Conservation (phyloP, 2,113 vertebrate species). For the Gallinago media region DNA sequence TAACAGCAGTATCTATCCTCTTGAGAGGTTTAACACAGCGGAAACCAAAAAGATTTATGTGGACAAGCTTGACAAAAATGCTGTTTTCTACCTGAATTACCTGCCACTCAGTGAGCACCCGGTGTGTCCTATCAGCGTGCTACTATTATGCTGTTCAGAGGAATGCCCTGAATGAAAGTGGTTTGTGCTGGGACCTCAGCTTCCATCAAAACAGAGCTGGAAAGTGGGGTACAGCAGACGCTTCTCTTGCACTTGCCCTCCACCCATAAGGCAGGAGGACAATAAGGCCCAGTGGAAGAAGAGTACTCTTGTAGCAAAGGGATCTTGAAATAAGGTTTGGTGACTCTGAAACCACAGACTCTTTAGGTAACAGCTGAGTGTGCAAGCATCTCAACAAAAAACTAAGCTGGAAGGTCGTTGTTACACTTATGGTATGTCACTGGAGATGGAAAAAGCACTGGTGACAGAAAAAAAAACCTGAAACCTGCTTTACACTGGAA, state of each 20-base stretch:
- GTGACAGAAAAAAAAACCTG: neutral
- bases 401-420: neutral
- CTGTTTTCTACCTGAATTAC: slow-evolving; percentile 39
- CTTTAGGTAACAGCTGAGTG: neutral
- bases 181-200: neutral
- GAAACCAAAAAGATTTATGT: neutral
- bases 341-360: neutral
- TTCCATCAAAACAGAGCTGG: neutral
- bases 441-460: neutral
- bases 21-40: neutral
- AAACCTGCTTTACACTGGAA: neutral
- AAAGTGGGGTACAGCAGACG: neutral
- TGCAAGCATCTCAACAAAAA: neutral
- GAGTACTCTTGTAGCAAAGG: neutral
- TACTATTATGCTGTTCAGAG: neutral
- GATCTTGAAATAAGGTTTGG: neutral
- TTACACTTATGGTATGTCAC: neutral
- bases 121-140: neutral
- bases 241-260: neutral
- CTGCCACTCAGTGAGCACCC: neutral
- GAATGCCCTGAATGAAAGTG: neutral
- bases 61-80: slow-evolving; percentile 29
- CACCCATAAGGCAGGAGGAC: neutral
- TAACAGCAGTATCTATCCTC: neutral
- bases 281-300: neutral